phyloP scores from a whole-genome alignment of 2,888 invertebrate species.

The Caenorhabditis japonica region DNA sequence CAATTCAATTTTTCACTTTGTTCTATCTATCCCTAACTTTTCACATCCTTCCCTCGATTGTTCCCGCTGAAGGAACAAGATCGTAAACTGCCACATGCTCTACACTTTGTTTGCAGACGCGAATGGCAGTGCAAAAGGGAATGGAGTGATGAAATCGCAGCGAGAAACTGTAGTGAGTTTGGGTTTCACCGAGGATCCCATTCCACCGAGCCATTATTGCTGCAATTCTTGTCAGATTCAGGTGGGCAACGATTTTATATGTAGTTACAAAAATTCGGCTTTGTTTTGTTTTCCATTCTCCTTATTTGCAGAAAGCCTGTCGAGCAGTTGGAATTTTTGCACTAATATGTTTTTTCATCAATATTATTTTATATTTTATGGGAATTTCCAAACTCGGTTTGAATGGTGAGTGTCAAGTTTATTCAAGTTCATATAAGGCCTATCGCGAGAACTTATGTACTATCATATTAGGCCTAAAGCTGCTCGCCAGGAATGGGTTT shows the following conservation, averaged over 20 bases:
- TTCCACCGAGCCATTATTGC: constrained; percentile 51
- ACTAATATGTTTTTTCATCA: constrained; percentile 54
- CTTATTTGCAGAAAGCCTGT: constrained; percentile 55
- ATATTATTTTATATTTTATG: constrained; percentile 54
- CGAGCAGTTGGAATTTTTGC: constrained; percentile 57
- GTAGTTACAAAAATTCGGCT: neutral
- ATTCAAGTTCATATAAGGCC: too few relatives aligned
- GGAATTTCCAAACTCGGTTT: constrained; percentile 53
- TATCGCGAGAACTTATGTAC: too few relatives aligned
- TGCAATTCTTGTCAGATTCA: constrained; percentile 46
- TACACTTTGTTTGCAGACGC: constrained; percentile 39
- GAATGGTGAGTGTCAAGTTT: constrained; percentile 41
- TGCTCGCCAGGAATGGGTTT: too few relatives aligned
- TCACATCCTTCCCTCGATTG: too few relatives aligned
- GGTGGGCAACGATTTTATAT: constrained; percentile 6
- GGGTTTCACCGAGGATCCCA: constrained; percentile 52
- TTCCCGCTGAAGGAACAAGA: too few relatives aligned
- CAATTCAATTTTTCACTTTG: too few relatives aligned
- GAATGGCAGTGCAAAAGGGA: constrained; percentile 45
- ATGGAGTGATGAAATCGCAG: constrained; percentile 46
- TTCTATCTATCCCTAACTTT: too few relatives aligned
- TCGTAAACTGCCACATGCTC: too few relatives aligned
- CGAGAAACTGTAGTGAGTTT: constrained; percentile 53
- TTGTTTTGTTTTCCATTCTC: neutral
- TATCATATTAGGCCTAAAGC: too few relatives aligned